Base-by-base conservation (phyloP, 2,888 invertebrate genomes). In the Harpalus rubripes region DNA sequence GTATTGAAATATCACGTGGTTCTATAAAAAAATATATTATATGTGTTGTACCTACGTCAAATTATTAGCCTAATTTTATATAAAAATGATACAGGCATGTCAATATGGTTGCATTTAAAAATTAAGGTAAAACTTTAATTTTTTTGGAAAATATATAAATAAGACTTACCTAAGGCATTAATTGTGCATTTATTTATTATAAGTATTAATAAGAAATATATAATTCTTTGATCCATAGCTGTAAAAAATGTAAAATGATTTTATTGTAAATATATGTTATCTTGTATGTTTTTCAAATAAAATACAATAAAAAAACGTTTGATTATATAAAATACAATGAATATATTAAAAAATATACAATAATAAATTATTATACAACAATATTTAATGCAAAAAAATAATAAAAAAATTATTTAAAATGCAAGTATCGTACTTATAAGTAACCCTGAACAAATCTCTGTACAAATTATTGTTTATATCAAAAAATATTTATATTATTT, bases 1-100 rank as follows among this genome's bases (percentile, higher is more conserved):
- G 92, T 87, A 95, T 92, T 44, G 93, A 93, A 86, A 95, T 90
- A 88, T 94, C 92, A 86, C 91, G 91, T 65, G 92, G 92, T 88
- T 93, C 94, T 94, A 92, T 1, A 93, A 94, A 90, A 91, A 91
- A 86, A 88, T 65, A 65, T 63, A 22, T 22, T 22, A 22, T 22
- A 22, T 22, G 3, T 22, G 1, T 3, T 22, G 22, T 63, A 22
- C 1, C 1, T 32, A 32, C 0, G 6, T 0, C 2, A 32, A 32
- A 32, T 32, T 32, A 32, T 32, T 32, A 3, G 5, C 32, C 32
- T 32, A 4, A 32, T 5, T 32, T 32, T 32, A 32, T 32, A 5
- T 32, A 32, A 32, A 5, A 4, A 32, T 32, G 1, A 4, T 32
- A 6, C 6, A 32, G 6, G 32, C 5, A 32, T 4, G 32, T 32